phyloP scores from a whole-genome alignment of 2,797 vertebrate species.

The Myotis myotis region DNA sequence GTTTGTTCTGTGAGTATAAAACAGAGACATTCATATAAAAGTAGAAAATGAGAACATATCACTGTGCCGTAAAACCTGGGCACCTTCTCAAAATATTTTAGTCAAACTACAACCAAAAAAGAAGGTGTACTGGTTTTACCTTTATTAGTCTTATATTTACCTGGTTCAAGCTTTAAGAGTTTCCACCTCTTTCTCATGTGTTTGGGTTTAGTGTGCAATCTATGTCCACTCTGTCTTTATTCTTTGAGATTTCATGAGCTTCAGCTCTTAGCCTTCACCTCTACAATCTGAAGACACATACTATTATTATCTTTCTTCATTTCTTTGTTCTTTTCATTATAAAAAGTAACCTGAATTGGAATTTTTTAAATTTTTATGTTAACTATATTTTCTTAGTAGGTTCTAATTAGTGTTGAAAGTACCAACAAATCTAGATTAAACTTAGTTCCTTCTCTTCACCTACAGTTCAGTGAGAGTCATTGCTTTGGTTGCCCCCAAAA shows the following conservation, averaged over 20 bases:
- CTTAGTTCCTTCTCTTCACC: not conserved
- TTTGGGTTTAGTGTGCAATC: not conserved
- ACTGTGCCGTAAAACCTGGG: not conserved
- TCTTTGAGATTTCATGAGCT: not conserved
- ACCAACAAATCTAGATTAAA: not conserved
- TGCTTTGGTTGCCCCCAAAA: not conserved
- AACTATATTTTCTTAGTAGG: not conserved
- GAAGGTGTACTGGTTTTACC: not conserved
- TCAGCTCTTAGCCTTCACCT: not conserved
- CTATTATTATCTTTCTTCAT: not conserved
- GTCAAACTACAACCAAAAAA: not conserved
- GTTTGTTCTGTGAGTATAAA: not conserved
- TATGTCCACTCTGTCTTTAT: not conserved
- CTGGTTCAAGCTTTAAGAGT: not conserved
- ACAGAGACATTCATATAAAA: not conserved
- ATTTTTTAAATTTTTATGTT: not conserved
- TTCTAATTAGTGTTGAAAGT: not conserved
- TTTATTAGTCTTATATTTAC: not conserved
- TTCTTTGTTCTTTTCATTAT: constrained; percentile 2
- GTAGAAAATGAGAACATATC: not conserved
- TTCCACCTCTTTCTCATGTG: not conserved
- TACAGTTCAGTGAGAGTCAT: not conserved
- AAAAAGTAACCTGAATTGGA: constrained; percentile 3
- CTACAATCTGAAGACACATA: not conserved
- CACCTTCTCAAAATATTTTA: not conserved